Percentiles rank a stretch among this genome's conserved stretches.
Conservation (phyloP, 2,113 vertebrate genomes). For the Notiomystis cincta region DNA sequence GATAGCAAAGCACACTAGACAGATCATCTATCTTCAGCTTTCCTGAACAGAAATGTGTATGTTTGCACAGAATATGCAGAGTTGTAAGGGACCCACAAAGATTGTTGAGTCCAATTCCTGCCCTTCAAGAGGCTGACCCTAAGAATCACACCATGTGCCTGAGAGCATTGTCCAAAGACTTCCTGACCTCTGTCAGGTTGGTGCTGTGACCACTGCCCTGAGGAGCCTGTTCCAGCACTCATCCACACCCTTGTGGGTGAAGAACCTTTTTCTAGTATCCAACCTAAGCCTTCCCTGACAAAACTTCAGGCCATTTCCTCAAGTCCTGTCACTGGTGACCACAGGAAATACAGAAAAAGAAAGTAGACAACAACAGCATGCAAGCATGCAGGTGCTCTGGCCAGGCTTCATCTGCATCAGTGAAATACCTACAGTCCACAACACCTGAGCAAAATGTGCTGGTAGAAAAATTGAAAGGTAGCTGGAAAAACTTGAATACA, state of each 20-base stretch:
- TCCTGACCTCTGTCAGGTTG: not conserved
- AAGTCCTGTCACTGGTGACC: not conserved
- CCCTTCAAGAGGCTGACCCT: too few species aligned
- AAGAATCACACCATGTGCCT: too few species aligned
- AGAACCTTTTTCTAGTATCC: not conserved
- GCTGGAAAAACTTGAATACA: not conserved
- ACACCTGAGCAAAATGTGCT: not conserved
- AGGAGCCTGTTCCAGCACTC: not conserved
- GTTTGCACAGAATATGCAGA: not conserved
- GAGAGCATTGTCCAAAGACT: not conserved
- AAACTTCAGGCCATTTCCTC: not conserved
- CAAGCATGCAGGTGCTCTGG: not conserved
- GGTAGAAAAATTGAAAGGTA: not conserved
- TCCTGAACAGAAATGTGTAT: not conserved
- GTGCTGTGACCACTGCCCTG: not conserved
- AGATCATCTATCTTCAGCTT: not conserved
- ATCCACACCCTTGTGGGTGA: accelerated
- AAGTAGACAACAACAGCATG: not conserved
- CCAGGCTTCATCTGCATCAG: not conserved
- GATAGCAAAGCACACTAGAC: not conserved
- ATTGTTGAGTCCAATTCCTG: accelerated
- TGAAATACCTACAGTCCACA: not conserved
- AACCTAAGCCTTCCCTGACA: too few species aligned
- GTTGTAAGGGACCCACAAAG: not conserved
- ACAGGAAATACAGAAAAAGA: not conserved